A percentile compares a stretch with the other conserved stretches of the same genome.
Conservation (phyloP, 2,797 vertebrate genomes). For the Molossus molossus region DNA sequence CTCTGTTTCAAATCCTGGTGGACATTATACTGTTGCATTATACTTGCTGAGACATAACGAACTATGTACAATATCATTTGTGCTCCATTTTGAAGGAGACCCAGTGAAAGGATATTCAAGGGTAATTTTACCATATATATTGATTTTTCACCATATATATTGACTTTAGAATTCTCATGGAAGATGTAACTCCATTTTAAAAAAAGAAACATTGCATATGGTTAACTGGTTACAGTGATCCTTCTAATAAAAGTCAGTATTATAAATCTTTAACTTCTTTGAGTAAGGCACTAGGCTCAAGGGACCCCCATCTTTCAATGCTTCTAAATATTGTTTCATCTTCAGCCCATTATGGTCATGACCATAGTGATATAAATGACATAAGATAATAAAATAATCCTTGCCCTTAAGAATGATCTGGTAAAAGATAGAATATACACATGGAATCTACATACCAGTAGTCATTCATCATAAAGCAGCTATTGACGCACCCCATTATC, state of each 20-base stretch:
- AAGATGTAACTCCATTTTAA: background rate
- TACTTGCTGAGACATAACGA: background rate
- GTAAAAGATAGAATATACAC: background rate
- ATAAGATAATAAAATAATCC: background rate
- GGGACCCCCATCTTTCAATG: background rate
- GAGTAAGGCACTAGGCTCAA: background rate
- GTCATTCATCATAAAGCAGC: background rate
- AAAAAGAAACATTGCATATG: background rate
- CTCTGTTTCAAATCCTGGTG: background rate
- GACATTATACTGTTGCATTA: background rate
- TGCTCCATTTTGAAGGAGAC: background rate
- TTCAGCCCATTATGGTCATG: background rate
- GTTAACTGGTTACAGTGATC: background rate
- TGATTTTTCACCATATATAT: background rate
- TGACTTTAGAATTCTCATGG: background rate
- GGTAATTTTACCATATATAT: background rate
- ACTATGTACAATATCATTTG: background rate
- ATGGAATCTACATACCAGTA: background rate
- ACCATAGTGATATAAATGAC: background rate
- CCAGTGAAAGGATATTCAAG: background rate
- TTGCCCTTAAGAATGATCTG: background rate
- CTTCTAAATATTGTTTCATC: slow-evolving; percentile 3
- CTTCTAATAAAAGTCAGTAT: background rate
- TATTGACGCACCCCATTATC: background rate
- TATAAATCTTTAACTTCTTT: background rate